These are phyloP conservation scores for Sebastes ruberrimus DNA, from an alignment of 2,797 vertebrate genomes.

Conservation along the genomic window DNA sequence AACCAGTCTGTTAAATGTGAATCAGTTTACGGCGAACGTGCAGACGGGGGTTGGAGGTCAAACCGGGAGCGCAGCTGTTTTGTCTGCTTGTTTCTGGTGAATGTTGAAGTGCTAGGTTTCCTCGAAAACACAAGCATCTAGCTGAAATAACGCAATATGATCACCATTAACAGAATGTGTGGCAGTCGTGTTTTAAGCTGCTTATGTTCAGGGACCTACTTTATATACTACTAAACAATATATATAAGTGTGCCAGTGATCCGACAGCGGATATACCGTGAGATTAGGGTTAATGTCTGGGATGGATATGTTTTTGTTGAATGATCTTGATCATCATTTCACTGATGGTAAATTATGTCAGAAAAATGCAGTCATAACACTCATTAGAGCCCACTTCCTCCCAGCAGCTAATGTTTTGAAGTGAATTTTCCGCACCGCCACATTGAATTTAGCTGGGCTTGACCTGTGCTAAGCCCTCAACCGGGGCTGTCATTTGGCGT, in stretches of 20 bases:
- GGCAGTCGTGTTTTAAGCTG: constrained; percentile 28
- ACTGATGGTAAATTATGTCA: constrained; percentile 29
- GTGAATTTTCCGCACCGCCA: constrained; percentile 72
- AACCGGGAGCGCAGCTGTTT: constrained; percentile 51
- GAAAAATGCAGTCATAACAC: constrained; percentile 24
- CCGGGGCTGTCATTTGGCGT: constrained; percentile 59
- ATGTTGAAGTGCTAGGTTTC: constrained; percentile 17
- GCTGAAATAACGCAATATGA: constrained; percentile 19
- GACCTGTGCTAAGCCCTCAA: constrained; percentile 68
- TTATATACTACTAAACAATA: not conserved
- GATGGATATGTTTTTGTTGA: constrained; percentile 4
- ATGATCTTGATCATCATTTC: constrained; percentile 9
- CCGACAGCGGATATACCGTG: not conserved
- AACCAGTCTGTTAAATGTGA: constrained; percentile 50
- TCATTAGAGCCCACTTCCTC: constrained; percentile 55
- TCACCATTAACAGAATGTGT: constrained; percentile 14
- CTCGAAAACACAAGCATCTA: constrained; percentile 20
- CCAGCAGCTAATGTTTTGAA: constrained; percentile 58
- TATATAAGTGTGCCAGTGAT: too few species aligned
- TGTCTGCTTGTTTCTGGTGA: constrained; percentile 43
- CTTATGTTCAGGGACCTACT: constrained; percentile 21
- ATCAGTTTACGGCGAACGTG: constrained; percentile 33
- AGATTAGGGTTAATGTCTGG: constrained; percentile 42
- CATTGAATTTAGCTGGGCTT: constrained; percentile 66
- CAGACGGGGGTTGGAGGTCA: constrained; percentile 53